Conservation (phyloP, 2,797 vertebrate species). For the Tenualosa thibaudeaui region DNA sequence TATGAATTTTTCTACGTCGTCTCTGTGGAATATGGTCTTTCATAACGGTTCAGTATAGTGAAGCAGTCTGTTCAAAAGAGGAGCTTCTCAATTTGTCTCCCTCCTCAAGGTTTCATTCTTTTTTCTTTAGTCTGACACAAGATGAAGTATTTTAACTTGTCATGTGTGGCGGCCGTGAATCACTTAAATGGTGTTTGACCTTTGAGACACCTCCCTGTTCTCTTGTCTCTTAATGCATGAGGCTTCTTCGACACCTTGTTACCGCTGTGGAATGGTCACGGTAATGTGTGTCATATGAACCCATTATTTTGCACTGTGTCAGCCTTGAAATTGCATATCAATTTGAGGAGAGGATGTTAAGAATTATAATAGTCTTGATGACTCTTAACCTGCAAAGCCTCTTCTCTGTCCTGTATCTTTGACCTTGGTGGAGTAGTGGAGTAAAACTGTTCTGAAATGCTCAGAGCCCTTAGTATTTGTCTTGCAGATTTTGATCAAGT, state of each 20-base stretch:
- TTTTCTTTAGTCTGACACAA: not conserved
- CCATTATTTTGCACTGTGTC: constrained; percentile 36
- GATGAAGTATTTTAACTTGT: not conserved
- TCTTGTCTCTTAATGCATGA: not conserved
- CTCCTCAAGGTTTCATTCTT: not conserved
- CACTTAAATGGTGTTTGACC: constrained; percentile 16
- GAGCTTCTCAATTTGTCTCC: not conserved
- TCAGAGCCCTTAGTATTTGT: too few relatives aligned
- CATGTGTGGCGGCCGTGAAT: not conserved
- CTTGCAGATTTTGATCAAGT: too few relatives aligned
- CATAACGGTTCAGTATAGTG: not conserved
- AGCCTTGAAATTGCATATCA: constrained; percentile 42
- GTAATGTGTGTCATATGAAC: constrained; percentile 19
- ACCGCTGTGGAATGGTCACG: constrained; percentile 13
- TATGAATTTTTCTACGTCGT: not conserved
- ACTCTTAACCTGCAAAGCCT: not conserved
- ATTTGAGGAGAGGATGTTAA: not conserved
- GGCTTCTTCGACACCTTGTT: not conserved
- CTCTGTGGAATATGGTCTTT: not conserved
- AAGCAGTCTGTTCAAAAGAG: not conserved
- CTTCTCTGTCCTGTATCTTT: not conserved
- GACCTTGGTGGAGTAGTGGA: too few relatives aligned
- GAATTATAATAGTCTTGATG: not conserved
- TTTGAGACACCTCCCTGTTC: not conserved
- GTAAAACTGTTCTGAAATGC: too few relatives aligned